A percentile compares a stretch with the other conserved stretches of the same genome.
Conservation (phyloP, 2,113 vertebrate genomes). For the Hippopotamus amphibius region DNA sequence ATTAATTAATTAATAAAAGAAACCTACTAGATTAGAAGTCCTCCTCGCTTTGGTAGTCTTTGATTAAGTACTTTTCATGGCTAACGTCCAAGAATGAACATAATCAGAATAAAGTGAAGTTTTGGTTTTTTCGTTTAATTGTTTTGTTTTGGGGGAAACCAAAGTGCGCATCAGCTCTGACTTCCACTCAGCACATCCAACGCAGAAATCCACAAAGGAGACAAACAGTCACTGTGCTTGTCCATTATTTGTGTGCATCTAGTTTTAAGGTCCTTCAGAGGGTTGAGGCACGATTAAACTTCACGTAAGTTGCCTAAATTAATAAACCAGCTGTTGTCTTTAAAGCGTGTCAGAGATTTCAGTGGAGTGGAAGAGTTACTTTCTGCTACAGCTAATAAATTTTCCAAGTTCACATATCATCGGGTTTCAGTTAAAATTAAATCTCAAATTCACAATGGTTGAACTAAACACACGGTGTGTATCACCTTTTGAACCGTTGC, state of each 20-base stretch:
- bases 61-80: background rate
- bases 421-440: slow-evolving; percentile 77
- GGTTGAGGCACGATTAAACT: slow-evolving; percentile 66
- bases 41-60: background rate
- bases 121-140: background rate
- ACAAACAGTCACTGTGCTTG: background rate
- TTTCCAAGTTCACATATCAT: slow-evolving; percentile 66
- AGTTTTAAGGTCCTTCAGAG: slow-evolving; percentile 73
- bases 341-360: slow-evolving; percentile 77
- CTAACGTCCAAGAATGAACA: background rate
- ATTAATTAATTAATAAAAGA: background rate
- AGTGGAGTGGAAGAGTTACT: slow-evolving; percentile 63
- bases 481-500: slow-evolving; percentile 64
- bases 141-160: background rate
- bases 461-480: background rate
- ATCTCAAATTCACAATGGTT: slow-evolving; percentile 54
- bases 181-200: slow-evolving; percentile 37
- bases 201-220: slow-evolving; percentile 28
- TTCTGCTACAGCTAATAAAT: slow-evolving; percentile 76
- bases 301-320: slow-evolving; percentile 58
- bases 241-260: slow-evolving; percentile 41
- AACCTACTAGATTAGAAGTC: background rate
- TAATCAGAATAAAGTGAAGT: background rate
- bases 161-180: slow-evolving; percentile 38
- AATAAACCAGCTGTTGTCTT: slow-evolving; percentile 79